Conservation (phyloP, 2,888 invertebrate genomes). For the Scaptomyza reducta region DNA sequence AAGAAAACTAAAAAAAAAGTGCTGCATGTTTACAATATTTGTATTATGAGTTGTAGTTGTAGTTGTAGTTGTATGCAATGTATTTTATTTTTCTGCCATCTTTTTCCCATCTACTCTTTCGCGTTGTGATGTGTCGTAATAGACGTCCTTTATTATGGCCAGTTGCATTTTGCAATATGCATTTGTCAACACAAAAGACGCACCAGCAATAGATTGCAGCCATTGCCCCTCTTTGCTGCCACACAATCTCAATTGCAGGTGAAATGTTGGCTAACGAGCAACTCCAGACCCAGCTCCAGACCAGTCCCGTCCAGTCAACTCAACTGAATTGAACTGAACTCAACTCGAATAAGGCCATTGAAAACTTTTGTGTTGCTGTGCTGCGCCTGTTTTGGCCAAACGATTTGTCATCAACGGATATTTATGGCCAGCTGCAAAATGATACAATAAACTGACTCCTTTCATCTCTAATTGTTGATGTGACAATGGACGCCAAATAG, state of each 20-base stretch:
- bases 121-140: conserved; percentile 58
- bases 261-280: conserved; percentile 58
- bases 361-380: conserved; percentile 14
- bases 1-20: conserved; percentile 59
- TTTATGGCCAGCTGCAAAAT: conserved; percentile 38
- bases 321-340: not conserved
- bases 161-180: conserved; percentile 72
- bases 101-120: conserved; percentile 13
- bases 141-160: conserved; percentile 69
- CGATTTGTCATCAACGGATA: conserved; percentile 47
- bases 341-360: conserved; percentile 39
- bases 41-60: conserved; percentile 58
- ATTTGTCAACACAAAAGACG: conserved; percentile 72
- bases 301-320: conserved; percentile 18
- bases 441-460: conserved; percentile 26
- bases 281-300: no score
- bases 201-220: conserved; percentile 34
- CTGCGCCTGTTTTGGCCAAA: conserved; percentile 22
- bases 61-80: conserved; percentile 35
- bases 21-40: conserved; percentile 71
- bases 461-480: conserved; percentile 9
- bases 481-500: not conserved
- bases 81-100: conserved; percentile 10
- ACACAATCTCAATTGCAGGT: conserved; percentile 40
- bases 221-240: conserved; percentile 15